phyloP scores from a whole-genome alignment of 2,797 vertebrate genomes.

The Myotis findleyi region DNA sequence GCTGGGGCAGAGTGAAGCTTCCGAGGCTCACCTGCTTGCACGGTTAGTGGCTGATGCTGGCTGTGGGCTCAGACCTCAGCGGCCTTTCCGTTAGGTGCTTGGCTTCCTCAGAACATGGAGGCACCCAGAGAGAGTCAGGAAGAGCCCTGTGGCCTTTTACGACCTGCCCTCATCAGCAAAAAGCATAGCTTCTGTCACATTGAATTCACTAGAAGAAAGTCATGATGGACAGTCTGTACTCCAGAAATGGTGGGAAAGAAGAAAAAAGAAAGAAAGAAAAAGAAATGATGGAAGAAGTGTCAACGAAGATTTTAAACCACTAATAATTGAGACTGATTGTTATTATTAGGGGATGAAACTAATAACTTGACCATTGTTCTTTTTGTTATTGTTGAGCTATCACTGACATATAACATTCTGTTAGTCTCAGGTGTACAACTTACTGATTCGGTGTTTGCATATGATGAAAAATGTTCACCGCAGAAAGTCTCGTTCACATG shows the following conservation, averaged over 20 bases:
- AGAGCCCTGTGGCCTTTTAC: neutral
- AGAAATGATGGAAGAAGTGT: neutral
- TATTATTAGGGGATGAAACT: neutral
- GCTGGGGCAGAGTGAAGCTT: neutral
- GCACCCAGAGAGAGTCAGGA: neutral
- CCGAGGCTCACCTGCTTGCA: neutral
- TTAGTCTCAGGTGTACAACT: neutral
- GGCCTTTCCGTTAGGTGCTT: neutral
- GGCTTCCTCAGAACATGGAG: neutral
- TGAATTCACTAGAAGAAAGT: slow-evolving; percentile 36
- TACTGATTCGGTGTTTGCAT: neutral
- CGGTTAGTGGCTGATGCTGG: neutral
- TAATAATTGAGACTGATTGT: neutral
- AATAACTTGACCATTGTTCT: neutral
- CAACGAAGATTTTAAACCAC: slow-evolving; percentile 18
- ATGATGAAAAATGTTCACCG: neutral
- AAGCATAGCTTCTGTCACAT: neutral
- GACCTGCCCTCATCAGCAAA: neutral
- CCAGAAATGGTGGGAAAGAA: neutral
- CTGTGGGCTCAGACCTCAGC: neutral
- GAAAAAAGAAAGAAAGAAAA: neutral
- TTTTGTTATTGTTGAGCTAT: neutral
- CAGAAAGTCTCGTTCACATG: neutral
- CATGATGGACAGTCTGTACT: neutral
- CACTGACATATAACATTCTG: neutral